Base-by-base conservation (phyloP, 2,797 vertebrate genomes). In the Chelon labrosus region DNA sequence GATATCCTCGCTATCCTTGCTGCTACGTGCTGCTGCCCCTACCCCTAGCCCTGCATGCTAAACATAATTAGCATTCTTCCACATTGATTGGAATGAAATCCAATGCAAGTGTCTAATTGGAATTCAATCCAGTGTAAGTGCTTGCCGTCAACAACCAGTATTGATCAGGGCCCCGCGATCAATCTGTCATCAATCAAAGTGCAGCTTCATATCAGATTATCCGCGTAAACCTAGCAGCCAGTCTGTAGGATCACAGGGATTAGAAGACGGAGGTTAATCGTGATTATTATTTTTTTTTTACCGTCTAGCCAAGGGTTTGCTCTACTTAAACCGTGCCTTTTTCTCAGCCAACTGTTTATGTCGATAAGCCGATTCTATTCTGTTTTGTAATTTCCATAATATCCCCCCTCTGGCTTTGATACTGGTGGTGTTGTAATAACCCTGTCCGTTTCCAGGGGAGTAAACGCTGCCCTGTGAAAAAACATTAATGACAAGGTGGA, bases 291-390 rank as follows among this genome's bases (percentile, higher is more conserved):
- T 27, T 27, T 27, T 27, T 75, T 70, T 58, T 10, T 10, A 19
- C 10, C 39, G 2, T 70, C 51, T 10, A 53, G 17, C 20, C 39
- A 47, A n/a, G 7, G 22, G 19, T 67, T 75, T 22, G 8, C 27
- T 74, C 12, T 1, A 9, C 58, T 74, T 42, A 59, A 70, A 73
- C 22, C 1, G 11, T 8, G 22, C 39, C 25, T 71, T 53, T 49
- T 20, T 51, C 46, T 47, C n/a, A 37, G 14, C 58, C 52, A 11
- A 46, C 70, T 74, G 65, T 79, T 70, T 69, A 68, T 60, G 68
- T 74, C 77, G 76, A 83, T 79, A 67, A 82, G 51, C 78, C 56
- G 47, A 79, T 83, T 78, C 58, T 69, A 64, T 83, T 85, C 70
- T 65, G 14, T 64, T 85, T 60, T 38, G 22, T 66, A 22, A 87